A percentile compares a stretch with the other conserved stretches of the same genome.
These are phyloP conservation scores for Acrocyrtus sp. DNA, from an alignment of 2,888 invertebrate species.

Conservation along the genomic window DNA sequence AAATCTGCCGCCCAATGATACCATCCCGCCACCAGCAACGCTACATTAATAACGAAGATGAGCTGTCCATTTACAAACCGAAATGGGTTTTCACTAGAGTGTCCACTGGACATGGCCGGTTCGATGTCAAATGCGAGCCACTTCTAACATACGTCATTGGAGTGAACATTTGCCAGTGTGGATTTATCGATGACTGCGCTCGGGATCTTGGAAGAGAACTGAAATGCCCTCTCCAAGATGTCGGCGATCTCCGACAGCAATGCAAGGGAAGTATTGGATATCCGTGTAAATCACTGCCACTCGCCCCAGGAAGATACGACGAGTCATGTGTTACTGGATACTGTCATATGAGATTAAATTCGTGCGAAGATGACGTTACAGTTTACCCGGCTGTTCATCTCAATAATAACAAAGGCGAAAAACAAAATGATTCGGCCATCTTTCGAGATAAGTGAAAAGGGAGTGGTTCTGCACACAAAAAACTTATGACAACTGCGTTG, in stretches of 20 bases:
- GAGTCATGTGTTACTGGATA: conserved; percentile 21
- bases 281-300: conserved; percentile 16
- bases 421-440: too few relatives aligned
- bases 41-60: too few relatives aligned
- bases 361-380: conserved; percentile 6
- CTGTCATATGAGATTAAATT: conserved; percentile 7
- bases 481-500: too few relatives aligned
- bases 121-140: neutral
- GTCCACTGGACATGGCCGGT: too few relatives aligned
- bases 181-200: conserved; percentile 2
- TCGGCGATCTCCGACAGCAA: neutral
- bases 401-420: too few relatives aligned
- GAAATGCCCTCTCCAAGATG: neutral
- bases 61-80: neutral
- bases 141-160: neutral
- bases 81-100: neutral
- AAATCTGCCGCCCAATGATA: neutral
- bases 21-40: neutral
- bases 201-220: neutral
- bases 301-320: conserved; percentile 10
- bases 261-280: conserved; percentile 24
- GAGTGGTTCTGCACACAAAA: too few relatives aligned
- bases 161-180: neutral
- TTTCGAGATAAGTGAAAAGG: too few relatives aligned
- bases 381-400: too few relatives aligned